phyloP scores from a whole-genome alignment of 1,140 invertebrate species.

The Ceratina australensis region DNA sequence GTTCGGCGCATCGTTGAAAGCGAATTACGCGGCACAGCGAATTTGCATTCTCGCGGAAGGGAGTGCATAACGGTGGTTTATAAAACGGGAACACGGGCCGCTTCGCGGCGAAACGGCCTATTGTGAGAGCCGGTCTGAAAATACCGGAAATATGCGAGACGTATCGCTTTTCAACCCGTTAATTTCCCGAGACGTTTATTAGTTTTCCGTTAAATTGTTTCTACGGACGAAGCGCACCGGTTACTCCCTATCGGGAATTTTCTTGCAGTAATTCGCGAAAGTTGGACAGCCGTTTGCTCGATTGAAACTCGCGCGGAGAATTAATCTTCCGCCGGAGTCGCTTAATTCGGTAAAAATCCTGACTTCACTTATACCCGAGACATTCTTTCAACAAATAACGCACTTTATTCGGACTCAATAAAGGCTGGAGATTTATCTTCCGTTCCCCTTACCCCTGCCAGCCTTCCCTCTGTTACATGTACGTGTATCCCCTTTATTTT shows the following conservation, averaged over 20 bases:
- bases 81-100: neutral
- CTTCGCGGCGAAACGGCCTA: neutral
- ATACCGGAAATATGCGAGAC: neutral
- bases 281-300: too few relatives aligned
- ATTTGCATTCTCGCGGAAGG: constrained; percentile 1
- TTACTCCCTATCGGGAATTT: neutral
- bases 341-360: constrained; percentile 11
- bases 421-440: constrained; percentile 11
- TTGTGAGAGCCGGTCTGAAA: neutral
- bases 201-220: neutral
- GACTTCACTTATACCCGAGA: neutral
- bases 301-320: neutral
- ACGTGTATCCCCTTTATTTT: neutral
- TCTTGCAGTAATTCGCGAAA: neutral
- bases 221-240: neutral
- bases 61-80: neutral
- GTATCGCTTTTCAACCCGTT: neutral
- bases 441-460: neutral
- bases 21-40: neutral
- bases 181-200: constrained; percentile 7
- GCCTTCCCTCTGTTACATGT: neutral
- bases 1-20: too few relatives aligned
- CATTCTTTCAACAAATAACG: constrained; percentile 2
- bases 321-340: neutral
- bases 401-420: neutral